Evolutionary conservation across 35 echinoderm and acorn worm species (phyloP).

Genomic region (Ophiothrix spiculata): DNA sequence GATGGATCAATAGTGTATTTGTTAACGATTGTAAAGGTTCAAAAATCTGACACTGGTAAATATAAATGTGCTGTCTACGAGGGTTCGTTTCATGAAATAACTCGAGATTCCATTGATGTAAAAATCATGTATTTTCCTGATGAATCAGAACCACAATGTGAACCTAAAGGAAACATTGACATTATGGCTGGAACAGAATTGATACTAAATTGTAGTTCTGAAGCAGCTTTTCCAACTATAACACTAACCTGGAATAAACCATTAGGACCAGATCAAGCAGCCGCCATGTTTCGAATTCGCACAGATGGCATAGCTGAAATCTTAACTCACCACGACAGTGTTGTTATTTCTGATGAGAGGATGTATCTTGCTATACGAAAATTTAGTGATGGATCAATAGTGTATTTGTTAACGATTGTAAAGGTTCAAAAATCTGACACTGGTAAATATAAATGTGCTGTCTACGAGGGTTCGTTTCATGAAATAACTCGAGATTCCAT

Average conservation of each 20-base stretch:
- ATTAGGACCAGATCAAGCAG: not conserved
- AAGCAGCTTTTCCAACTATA: not conserved
- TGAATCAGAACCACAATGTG: not conserved
- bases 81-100: not conserved
- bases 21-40: not conserved
- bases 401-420: not conserved
- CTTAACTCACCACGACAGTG: not conserved
- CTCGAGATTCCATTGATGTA: not conserved
- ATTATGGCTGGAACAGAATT: not conserved
- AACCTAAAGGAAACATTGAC: not conserved
- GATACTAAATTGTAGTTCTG: not conserved
- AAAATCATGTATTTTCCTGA: conserved; percentile 3
- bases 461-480: not conserved
- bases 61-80: not conserved
- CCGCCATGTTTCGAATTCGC: not conserved
- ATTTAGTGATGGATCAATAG: not conserved
- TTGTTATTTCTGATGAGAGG: not conserved
- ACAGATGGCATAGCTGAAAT: not conserved
- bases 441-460: not conserved
- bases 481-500: not conserved
- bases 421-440: not conserved
- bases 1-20: not conserved
- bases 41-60: not conserved
- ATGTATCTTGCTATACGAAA: not conserved
- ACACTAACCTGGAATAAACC: not conserved